Evolutionary conservation across 1,140 invertebrate species (phyloP), one percentile per base, ranked within the genome.

Genomic region (Drosophila pseudoananassae): DNA sequence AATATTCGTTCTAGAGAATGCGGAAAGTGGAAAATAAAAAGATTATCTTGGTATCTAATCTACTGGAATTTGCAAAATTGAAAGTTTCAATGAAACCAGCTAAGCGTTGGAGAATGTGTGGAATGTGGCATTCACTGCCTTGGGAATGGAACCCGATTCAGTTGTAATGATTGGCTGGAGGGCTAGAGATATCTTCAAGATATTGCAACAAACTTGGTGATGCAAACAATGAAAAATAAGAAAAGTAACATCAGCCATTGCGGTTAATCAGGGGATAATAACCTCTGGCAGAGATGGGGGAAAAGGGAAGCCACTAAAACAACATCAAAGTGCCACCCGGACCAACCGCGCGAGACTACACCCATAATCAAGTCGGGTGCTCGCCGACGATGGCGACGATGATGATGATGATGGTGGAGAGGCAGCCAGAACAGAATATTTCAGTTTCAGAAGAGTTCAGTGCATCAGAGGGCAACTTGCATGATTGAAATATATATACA

Each of bases 231-330:
- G 51, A 2, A 54, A 56, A 55, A 25, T n/a, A 33, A 33, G 27
- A 53, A 55, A 31, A 46, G 31, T 12, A 49, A 25, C 52, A 55
- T 58, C 45, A 52, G 63, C 72, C 72, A 61, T 71, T 83, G 79
- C 58, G 71, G 80, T 83, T 78, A 75, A 83, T 82, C 70, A 71
- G 76, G 50, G 79, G 72, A 83, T 78, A 83, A 66, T 78, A 83
- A 83, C 70, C 79, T 82, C 73, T 51, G 60, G 50, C 40, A 29
- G 12, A 38, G 40, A 38, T 50, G 55, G 36, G 56, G 70, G 8
- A 31, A 20, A 17, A 33, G n/a, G n/a, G 78, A 74, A 70, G 74
- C 64, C 63, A 78, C 59, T 70, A 69, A 61, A 76, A 64, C 59
- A 80, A 76, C 76, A 79, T 84, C 65, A 84, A 72, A 82, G 75